Conservation (phyloP, 2,113 vertebrate genomes). For the Ochotona curzoniae region DNA sequence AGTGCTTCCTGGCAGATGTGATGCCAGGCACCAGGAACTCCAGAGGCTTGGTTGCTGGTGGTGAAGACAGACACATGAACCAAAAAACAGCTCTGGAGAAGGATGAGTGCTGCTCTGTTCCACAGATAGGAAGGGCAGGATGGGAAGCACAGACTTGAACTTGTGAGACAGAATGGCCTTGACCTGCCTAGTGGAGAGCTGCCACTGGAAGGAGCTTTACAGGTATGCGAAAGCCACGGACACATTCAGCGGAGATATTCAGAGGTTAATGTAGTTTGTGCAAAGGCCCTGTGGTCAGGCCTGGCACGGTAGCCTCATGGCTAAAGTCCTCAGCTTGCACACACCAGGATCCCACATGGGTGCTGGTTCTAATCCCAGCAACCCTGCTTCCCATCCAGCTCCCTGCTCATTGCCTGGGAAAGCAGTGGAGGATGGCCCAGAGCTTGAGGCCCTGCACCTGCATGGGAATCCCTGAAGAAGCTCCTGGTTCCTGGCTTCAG, state of each 20-base stretch:
- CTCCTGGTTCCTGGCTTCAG: too few species aligned
- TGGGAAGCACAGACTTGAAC: not conserved
- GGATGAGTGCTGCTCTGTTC: not conserved
- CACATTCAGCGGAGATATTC: not conserved
- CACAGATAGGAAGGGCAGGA: not conserved
- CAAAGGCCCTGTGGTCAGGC: not conserved
- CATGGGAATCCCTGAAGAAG: too few species aligned
- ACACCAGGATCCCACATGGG: too few species aligned
- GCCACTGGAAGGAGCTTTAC: not conserved
- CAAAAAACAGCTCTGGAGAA: not conserved
- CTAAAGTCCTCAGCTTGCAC: too few species aligned
- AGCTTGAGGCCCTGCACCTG: too few species aligned
- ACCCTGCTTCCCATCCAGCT: too few species aligned
- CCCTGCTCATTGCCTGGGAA: too few species aligned
- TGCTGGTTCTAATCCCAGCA: too few species aligned
- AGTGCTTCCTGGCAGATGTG: not conserved
- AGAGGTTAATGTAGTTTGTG: not conserved
- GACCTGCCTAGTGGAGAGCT: not conserved
- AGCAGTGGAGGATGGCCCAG: too few species aligned
- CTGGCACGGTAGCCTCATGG: too few species aligned
- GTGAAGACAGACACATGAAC: not conserved
- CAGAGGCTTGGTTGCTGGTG: not conserved
- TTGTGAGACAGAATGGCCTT: not conserved
- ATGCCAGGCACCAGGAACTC: not conserved
- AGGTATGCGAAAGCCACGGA: accelerated